Conservation (phyloP, 1,140 invertebrate genomes). For the Anoplolepis gracilipes region DNA sequence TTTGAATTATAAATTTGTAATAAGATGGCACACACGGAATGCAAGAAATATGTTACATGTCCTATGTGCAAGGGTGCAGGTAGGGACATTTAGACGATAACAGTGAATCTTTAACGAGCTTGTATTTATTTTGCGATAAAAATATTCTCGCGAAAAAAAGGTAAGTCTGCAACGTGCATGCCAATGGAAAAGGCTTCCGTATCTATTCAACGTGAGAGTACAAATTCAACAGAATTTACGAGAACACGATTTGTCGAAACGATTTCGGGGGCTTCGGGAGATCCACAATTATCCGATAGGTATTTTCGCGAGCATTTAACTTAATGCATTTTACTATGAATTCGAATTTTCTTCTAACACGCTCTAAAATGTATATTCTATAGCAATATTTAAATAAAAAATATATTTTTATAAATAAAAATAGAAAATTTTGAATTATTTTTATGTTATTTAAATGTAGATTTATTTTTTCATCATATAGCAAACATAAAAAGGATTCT, state of each 20-base stretch:
- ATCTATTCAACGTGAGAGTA: slow-evolving; percentile 34
- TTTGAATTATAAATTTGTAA: slow-evolving; percentile 7
- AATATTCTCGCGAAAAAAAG: slow-evolving; percentile 27
- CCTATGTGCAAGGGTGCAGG: slow-evolving; percentile 52
- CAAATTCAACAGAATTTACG: slow-evolving; percentile 29
- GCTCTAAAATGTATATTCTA: too few species aligned
- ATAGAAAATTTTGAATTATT: not conserved
- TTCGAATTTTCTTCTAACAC: not conserved
- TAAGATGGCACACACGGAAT: slow-evolving; percentile 10
- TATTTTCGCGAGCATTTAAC: not conserved
- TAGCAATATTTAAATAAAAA: not conserved
- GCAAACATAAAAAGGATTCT: not conserved
- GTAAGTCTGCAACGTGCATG: slow-evolving; percentile 18
- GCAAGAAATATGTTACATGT: slow-evolving; percentile 35
- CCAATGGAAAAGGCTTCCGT: not conserved
- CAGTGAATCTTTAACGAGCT: not conserved
- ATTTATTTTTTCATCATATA: not conserved
- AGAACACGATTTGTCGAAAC: slow-evolving; percentile 24
- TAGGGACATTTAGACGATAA: not conserved
- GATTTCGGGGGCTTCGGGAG: slow-evolving; percentile 1
- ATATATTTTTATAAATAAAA: not conserved
- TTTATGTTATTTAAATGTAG: not conserved
- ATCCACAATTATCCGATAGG: slow-evolving; percentile 26
- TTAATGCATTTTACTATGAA: not conserved
- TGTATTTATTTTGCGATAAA: slow-evolving; percentile 25